Conservation (phyloP, 2,797 vertebrate genomes). For the Setipinna tenuifilis region DNA sequence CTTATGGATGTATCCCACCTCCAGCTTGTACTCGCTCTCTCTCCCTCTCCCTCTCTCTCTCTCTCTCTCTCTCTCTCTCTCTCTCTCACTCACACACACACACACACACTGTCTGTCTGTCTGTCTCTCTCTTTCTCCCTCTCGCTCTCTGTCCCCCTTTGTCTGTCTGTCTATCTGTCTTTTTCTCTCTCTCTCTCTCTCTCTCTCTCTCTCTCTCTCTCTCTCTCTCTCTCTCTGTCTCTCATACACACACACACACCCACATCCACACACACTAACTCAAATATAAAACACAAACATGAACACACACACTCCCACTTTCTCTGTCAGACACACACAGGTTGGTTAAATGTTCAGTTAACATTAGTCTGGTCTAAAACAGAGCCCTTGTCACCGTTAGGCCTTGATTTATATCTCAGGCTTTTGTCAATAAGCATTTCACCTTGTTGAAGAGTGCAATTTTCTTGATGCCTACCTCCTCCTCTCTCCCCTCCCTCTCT, state of each 20-base stretch:
- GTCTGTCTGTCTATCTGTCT: too few species aligned
- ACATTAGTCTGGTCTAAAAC: neutral
- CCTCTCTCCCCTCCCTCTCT: neutral
- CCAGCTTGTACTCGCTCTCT: neutral
- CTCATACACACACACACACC: too few species aligned
- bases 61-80: too few species aligned
- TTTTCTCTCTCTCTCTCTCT: too few species aligned
- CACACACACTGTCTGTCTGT: too few species aligned
- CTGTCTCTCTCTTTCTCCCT: too few species aligned
- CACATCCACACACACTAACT: neutral
- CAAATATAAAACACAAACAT: neutral
- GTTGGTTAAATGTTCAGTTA: neutral
- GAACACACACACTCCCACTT: neutral
- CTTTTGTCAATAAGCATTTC: neutral
- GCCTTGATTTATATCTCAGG: neutral
- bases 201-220: too few species aligned
- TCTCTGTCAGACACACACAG: neutral
- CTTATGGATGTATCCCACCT: neutral
- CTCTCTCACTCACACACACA: too few species aligned
- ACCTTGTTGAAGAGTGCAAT: neutral
- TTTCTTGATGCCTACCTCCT: neutral
- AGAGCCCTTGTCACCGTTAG: neutral
- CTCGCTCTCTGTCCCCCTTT: too few species aligned
- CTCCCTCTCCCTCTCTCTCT: too few species aligned
- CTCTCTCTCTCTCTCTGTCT: too few species aligned